Base-by-base conservation (phyloP, 2,113 vertebrate genomes). In the Eubucco bourcierii region DNA sequence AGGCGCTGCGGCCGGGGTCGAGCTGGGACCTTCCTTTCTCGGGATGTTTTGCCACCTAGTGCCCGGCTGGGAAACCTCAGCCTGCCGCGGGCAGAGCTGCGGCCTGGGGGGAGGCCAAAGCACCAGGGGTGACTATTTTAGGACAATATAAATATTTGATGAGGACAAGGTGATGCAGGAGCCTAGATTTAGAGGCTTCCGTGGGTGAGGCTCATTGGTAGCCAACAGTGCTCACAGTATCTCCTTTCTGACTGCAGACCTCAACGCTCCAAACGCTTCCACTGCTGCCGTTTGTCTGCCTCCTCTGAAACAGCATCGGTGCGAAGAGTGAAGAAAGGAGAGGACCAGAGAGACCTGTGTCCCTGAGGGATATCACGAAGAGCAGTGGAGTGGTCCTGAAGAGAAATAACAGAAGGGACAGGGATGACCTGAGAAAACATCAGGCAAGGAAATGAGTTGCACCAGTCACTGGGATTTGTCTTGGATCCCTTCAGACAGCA, bases 31-130 rank as follows among this genome's bases (percentile, higher is more conserved):
- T 73, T 90, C 66, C 88, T 71, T 90, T 68, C 44, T 76, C 71
- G 64, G 90, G 90, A 71, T 71, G 79, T 73, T 94, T 96, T 95
- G 95, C 96, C 95, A 96, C 37, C 95, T 96, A 94, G 94, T 90
- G 96, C 86, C 59, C 86, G 34, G 70, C 80, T 61, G 66, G 86
- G 74, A 91, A 93, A 94, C 70, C 71, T 92, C 94, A 96, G 70
- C 73, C 18, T 1, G 15, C 46, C 21, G 53, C 0, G 3, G 90
- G 66, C 56, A 34, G 34, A 80, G 74, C 72, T 9, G 47, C 31
- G 24, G 1, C 34, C 19, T 31, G 15, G 7, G 6, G 6, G 56
- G 25, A 39, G 34, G 61, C 27, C 28, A 75, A 76, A 91, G 29
- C 47, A 4, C 5, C 21, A 3, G 14, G 29, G 59, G 14, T 13